Evolutionary conservation across 2,113 vertebrate genomes (phyloP).

Genomic region (Eptesicus fuscus): DNA sequence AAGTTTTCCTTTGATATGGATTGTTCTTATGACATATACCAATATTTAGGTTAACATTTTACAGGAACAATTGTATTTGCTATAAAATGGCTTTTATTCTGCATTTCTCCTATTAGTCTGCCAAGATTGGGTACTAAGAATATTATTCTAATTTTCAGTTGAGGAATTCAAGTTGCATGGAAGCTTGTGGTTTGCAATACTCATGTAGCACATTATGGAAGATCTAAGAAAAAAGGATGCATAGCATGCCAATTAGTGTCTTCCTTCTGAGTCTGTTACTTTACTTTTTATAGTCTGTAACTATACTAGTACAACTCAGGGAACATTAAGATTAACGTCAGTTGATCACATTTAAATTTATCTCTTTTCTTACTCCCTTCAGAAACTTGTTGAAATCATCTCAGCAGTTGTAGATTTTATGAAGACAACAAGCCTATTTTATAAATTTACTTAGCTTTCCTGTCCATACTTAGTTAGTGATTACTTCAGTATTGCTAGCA

Average conservation of each 20-base stretch:
- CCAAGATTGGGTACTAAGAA: not conserved
- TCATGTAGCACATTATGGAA: not conserved
- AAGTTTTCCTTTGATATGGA: not conserved
- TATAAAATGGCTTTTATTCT: not conserved
- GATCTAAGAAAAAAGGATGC: not conserved
- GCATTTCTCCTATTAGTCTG: not conserved
- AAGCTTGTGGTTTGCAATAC: not conserved
- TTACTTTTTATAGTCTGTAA: not conserved
- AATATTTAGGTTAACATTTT: constrained; percentile 21
- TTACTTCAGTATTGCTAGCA: not conserved
- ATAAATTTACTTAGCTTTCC: not conserved
- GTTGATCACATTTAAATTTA: not conserved
- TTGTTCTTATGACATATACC: not conserved
- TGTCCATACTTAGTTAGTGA: not conserved
- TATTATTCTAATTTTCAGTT: not conserved
- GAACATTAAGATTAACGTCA: not conserved
- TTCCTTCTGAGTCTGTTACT: not conserved
- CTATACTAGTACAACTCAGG: not conserved
- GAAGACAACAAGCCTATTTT: not conserved
- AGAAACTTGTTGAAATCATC: not conserved
- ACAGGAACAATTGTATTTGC: not conserved
- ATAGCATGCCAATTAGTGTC: not conserved
- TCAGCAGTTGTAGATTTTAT: not conserved
- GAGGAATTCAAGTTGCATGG: not conserved
- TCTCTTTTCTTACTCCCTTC: not conserved